Evolutionary conservation across 2,888 invertebrate species (phyloP).

Genomic region (Athalia circularis): DNA sequence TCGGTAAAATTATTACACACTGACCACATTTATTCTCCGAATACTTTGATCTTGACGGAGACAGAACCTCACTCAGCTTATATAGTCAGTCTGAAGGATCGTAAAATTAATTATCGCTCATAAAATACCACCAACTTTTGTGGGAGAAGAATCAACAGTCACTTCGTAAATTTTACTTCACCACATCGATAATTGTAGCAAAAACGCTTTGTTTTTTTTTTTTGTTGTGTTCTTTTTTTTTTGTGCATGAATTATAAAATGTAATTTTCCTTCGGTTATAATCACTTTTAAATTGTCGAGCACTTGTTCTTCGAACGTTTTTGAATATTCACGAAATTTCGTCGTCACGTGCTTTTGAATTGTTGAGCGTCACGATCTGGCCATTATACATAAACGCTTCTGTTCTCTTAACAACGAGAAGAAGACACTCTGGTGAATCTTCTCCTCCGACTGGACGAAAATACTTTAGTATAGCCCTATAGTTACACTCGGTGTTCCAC

Average conservation of each 20-base stretch:
- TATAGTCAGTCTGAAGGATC: neutral
- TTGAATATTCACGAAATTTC: neutral
- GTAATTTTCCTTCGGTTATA: too few relatives aligned
- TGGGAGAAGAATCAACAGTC: too few relatives aligned
- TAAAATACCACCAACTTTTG: neutral
- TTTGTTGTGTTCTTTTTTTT: neutral
- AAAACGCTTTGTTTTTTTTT: neutral
- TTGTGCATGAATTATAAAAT: neutral
- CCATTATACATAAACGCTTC: constrained; percentile 19
- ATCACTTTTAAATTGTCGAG: too few relatives aligned
- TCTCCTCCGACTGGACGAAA: constrained; percentile 47
- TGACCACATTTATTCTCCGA: constrained; percentile 2
- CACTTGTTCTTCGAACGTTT: too few relatives aligned
- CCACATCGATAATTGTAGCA: neutral
- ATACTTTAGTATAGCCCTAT: constrained; percentile 40
- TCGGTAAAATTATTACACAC: constrained; percentile 11
- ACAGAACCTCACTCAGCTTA: constrained; percentile 2
- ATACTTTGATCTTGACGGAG: constrained; percentile 25
- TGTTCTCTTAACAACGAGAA: constrained; percentile 5
- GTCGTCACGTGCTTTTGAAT: constrained; percentile 18
- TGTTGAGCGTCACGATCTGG: constrained; percentile 4
- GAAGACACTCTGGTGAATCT: constrained; percentile 45
- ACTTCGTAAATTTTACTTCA: too few relatives aligned
- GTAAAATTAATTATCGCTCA: neutral
- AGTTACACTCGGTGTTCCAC: constrained; percentile 41